Percentiles rank a stretch among this genome's conserved stretches.
Evolutionary conservation across 2,113 vertebrate species (phyloP).

Genomic region (Tricholaema leucomelas): DNA sequence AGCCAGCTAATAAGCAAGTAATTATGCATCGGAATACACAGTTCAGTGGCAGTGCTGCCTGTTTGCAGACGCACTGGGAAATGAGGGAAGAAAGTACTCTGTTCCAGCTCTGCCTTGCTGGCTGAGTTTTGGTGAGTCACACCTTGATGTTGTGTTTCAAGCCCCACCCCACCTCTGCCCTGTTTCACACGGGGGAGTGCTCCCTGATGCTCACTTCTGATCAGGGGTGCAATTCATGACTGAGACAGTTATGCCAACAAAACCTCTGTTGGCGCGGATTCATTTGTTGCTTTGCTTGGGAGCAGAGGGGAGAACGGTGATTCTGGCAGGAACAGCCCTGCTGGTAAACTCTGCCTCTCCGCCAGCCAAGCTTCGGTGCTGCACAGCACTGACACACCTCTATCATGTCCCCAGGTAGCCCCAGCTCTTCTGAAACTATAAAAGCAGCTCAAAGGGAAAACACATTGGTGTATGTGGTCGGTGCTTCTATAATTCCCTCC

Average conservation of each 20-base stretch:
- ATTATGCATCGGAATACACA: constrained; percentile 7
- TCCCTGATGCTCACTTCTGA: not conserved
- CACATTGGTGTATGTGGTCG: not conserved
- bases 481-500: not conserved
- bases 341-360: not conserved
- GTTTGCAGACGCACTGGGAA: not conserved
- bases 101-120: not conserved
- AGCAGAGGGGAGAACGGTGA: not conserved
- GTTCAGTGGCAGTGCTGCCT: not conserved
- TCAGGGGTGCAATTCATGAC: not conserved
- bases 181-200: not conserved
- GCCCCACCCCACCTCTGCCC: not conserved
- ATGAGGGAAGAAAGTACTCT: not conserved
- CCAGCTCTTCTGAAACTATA: not conserved
- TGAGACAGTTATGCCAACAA: not conserved
- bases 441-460: not conserved
- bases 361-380: not conserved
- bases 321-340: not conserved
- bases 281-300: not conserved
- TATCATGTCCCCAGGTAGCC: rapidly evolving
- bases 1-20: constrained; percentile 48
- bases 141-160: not conserved
- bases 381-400: not conserved
- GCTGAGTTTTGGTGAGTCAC: not conserved
- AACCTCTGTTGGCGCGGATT: not conserved